These are phyloP conservation scores for Drosophila maculinotata DNA, from an alignment of 2,888 invertebrate genomes.

Conservation along the genomic window DNA sequence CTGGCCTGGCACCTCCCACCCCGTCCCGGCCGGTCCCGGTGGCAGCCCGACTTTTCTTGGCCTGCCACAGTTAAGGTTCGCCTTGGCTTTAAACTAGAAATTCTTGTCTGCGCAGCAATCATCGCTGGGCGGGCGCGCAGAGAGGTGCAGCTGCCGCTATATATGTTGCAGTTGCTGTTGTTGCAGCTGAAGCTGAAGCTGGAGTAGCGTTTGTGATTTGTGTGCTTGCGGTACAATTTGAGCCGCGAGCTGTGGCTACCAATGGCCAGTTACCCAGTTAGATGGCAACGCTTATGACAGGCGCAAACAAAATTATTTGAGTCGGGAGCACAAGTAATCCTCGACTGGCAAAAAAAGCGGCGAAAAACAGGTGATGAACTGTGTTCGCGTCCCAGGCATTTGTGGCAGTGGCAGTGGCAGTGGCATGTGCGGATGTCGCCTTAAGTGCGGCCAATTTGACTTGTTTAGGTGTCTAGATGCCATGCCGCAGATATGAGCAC, in stretches of 20 bases:
- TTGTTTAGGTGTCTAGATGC: slow-evolving; percentile 76
- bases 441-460: slow-evolving; percentile 70
- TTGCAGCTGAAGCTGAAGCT: slow-evolving; percentile 22
- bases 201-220: slow-evolving; percentile 69
- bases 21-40: slow-evolving; percentile 18
- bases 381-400: slow-evolving; percentile 19
- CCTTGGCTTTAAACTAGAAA: slow-evolving; percentile 68
- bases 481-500: slow-evolving; percentile 55
- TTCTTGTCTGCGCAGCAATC: slow-evolving; percentile 74
- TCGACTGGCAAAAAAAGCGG: slow-evolving; percentile 1
- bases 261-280: slow-evolving; percentile 68
- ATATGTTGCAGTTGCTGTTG: slow-evolving; percentile 14
- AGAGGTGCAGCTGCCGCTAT: slow-evolving; percentile 2
- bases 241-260: slow-evolving; percentile 77
- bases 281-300: slow-evolving; percentile 76
- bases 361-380: slow-evolving; percentile 68
- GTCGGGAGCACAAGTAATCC: slow-evolving; percentile 40
- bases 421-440: slow-evolving; percentile 60
- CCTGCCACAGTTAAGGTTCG: slow-evolving; percentile 69
- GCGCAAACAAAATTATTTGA: slow-evolving; percentile 83
- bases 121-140: slow-evolving; percentile 53
- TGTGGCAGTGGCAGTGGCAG: no score
- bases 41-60: no score
- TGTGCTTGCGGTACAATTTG: slow-evolving; percentile 80
- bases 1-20: slow-evolving; percentile 27